phyloP scores from a whole-genome alignment of 1,140 invertebrate species.

The Hyles vespertilio region DNA sequence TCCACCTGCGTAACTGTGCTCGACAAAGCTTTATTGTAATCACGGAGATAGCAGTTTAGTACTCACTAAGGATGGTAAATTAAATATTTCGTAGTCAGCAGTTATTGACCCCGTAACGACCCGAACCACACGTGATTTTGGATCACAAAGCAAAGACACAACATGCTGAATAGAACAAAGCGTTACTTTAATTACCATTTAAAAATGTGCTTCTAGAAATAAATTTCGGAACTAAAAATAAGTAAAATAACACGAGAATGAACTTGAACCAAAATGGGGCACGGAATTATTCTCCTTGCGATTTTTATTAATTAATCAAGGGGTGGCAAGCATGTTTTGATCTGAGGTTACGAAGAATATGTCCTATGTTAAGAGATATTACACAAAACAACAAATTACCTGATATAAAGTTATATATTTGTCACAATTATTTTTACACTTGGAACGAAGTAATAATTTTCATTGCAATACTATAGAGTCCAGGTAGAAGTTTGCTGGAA shows the following conservation, averaged over 20 bases:
- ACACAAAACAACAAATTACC: constrained; percentile 60
- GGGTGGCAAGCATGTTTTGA: not conserved
- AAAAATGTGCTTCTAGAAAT: not conserved
- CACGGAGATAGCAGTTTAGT: no score
- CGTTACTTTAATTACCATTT: no score
- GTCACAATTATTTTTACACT: constrained; percentile 75
- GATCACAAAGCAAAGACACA: constrained; percentile 50
- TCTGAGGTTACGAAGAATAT: not conserved
- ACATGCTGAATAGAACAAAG: constrained; percentile 2
- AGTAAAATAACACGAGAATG: constrained; percentile 47
- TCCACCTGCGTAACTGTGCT: not conserved
- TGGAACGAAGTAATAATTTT: constrained; percentile 71
- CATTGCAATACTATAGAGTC: constrained; percentile 55
- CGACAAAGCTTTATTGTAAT: no score
- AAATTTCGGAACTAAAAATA: constrained; percentile 17
- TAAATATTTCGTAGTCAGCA: constrained; percentile 53
- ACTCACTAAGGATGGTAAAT: not conserved
- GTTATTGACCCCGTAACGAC: constrained; percentile 72
- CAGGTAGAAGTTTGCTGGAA: constrained; percentile 13
- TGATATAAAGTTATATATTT: constrained; percentile 67
- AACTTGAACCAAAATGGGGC: constrained; percentile 52
- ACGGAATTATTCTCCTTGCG: constrained; percentile 18
- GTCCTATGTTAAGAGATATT: constrained; percentile 12
- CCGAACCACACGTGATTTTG: constrained; percentile 67
- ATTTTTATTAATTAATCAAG: constrained; percentile 3